phyloP scores from a whole-genome alignment of 1,140 invertebrate genomes.

The Batillaria attramentaria region DNA sequence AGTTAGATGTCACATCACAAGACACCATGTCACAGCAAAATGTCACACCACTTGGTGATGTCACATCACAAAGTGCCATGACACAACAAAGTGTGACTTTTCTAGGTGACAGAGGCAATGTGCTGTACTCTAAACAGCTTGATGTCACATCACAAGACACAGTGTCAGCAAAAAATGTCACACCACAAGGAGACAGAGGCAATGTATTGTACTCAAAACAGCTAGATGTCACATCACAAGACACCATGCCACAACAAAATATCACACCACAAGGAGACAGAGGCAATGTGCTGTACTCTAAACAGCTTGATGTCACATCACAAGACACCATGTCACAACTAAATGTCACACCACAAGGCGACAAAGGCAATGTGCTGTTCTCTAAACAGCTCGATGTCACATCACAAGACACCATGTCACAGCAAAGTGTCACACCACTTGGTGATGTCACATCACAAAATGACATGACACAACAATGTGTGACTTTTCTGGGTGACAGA shows the following conservation, averaged over 20 bases:
- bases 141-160: conserved; percentile 29
- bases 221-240: conserved; percentile 30
- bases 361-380: neutral
- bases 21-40: conserved; percentile 25
- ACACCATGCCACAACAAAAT: too few species aligned
- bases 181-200: conserved; percentile 18
- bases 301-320: conserved; percentile 22
- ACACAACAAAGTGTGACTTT: too few species aligned
- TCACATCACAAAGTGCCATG: conserved; percentile 25
- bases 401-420: conserved; percentile 2
- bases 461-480: conserved; percentile 11
- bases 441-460: conserved; percentile 33
- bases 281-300: too few species aligned
- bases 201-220: conserved; percentile 25
- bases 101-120: too few species aligned
- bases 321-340: conserved; percentile 15
- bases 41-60: conserved; percentile 22
- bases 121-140: too few species aligned
- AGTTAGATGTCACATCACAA: conserved; percentile 17
- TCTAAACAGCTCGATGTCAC: neutral
- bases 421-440: neutral
- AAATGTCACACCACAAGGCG: neutral
- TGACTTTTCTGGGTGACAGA: conserved; percentile 30
- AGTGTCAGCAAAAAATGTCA: neutral
- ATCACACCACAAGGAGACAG: too few species aligned